phyloP scores from a whole-genome alignment of 2,797 vertebrate species.

The Acrossocheilus fasciatus region DNA sequence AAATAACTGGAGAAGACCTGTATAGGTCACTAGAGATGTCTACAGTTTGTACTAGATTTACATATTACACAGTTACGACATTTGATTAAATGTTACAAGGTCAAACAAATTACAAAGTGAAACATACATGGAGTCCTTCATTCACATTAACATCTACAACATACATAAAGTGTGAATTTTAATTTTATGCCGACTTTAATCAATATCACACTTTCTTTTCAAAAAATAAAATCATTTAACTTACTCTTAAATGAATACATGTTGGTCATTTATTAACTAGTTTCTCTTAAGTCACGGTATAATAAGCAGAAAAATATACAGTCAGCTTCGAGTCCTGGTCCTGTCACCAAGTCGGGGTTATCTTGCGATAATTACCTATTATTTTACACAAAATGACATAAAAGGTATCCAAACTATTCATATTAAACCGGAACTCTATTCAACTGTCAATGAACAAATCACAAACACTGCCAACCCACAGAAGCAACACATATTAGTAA shows the following conservation, averaged over 20 bases:
- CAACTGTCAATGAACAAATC: background rate
- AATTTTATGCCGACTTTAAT: background rate
- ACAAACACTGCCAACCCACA: background rate
- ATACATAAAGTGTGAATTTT: background rate
- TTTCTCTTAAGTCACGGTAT: background rate
- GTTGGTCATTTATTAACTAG: background rate
- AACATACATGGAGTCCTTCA: background rate
- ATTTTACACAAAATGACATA: background rate
- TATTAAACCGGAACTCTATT: background rate
- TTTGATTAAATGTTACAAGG: background rate
- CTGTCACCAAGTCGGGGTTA: background rate
- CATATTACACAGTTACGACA: background rate
- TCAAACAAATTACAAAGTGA: background rate
- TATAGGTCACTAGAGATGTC: background rate
- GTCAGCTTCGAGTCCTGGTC: background rate
- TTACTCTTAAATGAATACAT: background rate
- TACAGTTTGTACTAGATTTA: background rate
- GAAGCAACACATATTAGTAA: background rate
- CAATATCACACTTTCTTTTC: background rate
- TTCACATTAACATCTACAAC: background rate
- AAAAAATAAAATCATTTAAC: background rate
- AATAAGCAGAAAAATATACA: background rate
- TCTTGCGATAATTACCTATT: background rate
- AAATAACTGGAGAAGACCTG: background rate
- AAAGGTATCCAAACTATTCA: background rate